These are phyloP conservation scores for Ormyrus nitidulus DNA, from an alignment of 2,888 invertebrate genomes.

Conservation along the genomic window DNA sequence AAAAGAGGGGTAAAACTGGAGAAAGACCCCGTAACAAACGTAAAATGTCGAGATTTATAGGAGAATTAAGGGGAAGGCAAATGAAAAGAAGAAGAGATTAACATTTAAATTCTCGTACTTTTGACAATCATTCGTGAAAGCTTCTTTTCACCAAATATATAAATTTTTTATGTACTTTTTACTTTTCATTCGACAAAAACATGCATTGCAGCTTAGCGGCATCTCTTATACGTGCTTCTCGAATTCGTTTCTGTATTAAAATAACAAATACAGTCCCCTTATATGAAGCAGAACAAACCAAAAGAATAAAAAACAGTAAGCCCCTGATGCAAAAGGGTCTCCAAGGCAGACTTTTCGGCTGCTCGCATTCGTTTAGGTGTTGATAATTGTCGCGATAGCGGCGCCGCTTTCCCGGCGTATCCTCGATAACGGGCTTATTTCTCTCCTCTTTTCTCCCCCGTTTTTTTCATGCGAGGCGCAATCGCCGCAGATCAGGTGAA, in stretches of 20 bases:
- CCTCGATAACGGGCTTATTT: constrained; percentile 31
- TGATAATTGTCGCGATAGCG: constrained; percentile 39
- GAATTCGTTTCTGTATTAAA: no score
- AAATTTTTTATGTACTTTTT: no score
- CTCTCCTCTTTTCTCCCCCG: not conserved
- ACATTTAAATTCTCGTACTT: no score
- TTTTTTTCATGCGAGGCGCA: not conserved
- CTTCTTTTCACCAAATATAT: no score
- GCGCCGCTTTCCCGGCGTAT: constrained; percentile 10
- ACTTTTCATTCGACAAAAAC: no score
- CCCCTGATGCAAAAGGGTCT: no score
- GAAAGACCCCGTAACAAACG: constrained; percentile 31
- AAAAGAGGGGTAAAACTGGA: not conserved
- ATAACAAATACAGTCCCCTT: no score
- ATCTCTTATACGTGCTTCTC: no score
- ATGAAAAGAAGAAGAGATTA: not conserved
- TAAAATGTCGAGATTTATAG: constrained; percentile 48
- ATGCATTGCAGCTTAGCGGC: no score
- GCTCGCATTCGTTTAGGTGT: constrained; percentile 8
- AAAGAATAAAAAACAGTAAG: no score
- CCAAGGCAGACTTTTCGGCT: not conserved
- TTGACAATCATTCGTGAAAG: no score
- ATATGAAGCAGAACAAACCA: no score
- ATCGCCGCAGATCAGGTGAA: not conserved
- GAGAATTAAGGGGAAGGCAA: constrained; percentile 28